These are phyloP conservation scores for Ctenopoma multispine DNA, from an alignment of 2,797 vertebrate species.

Conservation along the genomic window DNA sequence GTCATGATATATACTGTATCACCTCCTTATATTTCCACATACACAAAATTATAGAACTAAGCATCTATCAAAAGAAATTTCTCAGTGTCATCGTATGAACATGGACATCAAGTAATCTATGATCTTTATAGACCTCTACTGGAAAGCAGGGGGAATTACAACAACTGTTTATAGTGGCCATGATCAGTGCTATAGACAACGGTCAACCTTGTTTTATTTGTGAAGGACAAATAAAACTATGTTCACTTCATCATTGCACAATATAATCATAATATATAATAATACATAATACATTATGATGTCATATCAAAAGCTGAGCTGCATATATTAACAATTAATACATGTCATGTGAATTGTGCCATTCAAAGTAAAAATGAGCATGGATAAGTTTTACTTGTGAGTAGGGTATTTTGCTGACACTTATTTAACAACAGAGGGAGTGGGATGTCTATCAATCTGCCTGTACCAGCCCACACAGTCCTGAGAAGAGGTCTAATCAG, in stretches of 20 bases:
- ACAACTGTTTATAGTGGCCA: background rate
- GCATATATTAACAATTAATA: background rate
- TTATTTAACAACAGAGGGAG: too few relatives aligned
- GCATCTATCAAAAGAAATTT: background rate
- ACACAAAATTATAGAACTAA: background rate
- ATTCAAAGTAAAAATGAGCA: too few relatives aligned
- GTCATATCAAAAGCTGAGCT: background rate
- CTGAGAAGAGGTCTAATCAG: background rate
- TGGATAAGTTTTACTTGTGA: too few relatives aligned
- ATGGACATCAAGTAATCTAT: background rate
- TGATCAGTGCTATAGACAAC: background rate
- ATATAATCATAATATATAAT: too few relatives aligned
- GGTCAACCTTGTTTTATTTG: background rate
- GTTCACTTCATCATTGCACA: too few relatives aligned
- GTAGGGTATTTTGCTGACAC: too few relatives aligned
- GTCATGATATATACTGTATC: background rate
- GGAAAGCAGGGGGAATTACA: slow-evolving; percentile 47
- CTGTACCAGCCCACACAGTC: background rate
- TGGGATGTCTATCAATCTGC: background rate
- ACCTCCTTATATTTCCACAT: background rate
- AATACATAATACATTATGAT: background rate
- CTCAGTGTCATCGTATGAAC: background rate
- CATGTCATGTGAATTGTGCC: background rate
- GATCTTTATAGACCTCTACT: slow-evolving; percentile 54
- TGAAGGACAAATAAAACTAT: background rate